Base-by-base conservation (phyloP, 2,797 vertebrate species). In the Rhinoraja longicauda region DNA sequence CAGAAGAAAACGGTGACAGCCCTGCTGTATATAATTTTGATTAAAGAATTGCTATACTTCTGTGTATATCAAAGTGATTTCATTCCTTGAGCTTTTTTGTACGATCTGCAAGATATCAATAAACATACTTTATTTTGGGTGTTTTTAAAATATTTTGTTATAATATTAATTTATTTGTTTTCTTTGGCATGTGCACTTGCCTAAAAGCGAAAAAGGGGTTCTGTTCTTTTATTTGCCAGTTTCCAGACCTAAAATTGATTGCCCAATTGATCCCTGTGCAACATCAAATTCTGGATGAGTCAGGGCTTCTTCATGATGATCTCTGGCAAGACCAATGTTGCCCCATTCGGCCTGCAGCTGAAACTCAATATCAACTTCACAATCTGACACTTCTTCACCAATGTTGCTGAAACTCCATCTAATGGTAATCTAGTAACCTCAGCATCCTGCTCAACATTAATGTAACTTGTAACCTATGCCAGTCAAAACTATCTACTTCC, bases 61-160 rank as follows among this genome's bases (percentile, higher is more conserved):
- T 36, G 39, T 36, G n/a, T 36, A 88, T 88, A 32, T 36, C 84
- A 88, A 88, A 21, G 62, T 67, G n/a, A 88, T 17, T 67, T 32
- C 84, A 67, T 21, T 36, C 17, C 19, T 36, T 36, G 29, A 67
- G 59, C 84, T 88, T 67, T 88, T 36, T 19, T 86, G 36, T 2
- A 64, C 8, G 64, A 19, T 67, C n/a, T 36, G 17, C n/a, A 88
- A 67, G 67, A 88, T 32, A 36, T 82, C 57, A 88, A 88, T 88
- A 88, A 88, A 88, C 15, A 64, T 64, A 88, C n/a, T 67, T 67
- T 67, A 88, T 67, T 86, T 88, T 88, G 84, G n/a, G 88, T 88
- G 62, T 10, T 36, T 67, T 88, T 62, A 36, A 36, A 36, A 8
- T 67, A 9, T 67, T 88, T 88, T 67, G 17, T 36, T 67, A 7